A percentile compares a stretch with the other conserved stretches of the same genome.
phyloP scores from a whole-genome alignment of 2,888 invertebrate species.

The Mythimna vitellina region DNA sequence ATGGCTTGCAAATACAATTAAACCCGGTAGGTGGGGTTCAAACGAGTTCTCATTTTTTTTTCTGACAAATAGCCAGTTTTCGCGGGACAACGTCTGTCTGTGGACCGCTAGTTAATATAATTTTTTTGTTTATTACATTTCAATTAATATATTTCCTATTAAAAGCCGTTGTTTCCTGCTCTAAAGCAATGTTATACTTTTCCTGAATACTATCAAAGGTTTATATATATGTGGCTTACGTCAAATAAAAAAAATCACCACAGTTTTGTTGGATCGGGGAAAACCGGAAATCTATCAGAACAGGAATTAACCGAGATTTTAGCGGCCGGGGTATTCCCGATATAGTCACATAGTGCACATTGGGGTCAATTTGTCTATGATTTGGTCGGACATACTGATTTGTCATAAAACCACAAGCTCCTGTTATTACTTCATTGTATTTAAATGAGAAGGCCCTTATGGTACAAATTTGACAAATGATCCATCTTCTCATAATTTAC shows the following conservation, averaged over 20 bases:
- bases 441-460: neutral
- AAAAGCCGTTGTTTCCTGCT: neutral
- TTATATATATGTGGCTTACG: neutral
- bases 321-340: neutral
- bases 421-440: neutral
- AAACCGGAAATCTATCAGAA: neutral
- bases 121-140: no score
- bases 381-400: neutral
- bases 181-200: neutral
- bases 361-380: neutral
- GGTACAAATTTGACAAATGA: neutral
- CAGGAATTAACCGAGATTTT: neutral
- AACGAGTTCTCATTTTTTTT: no score
- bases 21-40: no score
- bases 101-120: no score
- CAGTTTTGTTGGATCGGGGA: neutral
- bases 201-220: neutral
- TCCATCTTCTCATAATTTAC: neutral
- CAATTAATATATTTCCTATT: no score
- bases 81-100: no score
- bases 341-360: neutral
- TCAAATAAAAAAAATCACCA: neutral
- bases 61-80: no score
- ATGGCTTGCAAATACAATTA: no score
- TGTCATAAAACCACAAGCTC: constrained; percentile 8